Conservation (phyloP, 2,888 invertebrate species). For the Epistrophe eligans region DNA sequence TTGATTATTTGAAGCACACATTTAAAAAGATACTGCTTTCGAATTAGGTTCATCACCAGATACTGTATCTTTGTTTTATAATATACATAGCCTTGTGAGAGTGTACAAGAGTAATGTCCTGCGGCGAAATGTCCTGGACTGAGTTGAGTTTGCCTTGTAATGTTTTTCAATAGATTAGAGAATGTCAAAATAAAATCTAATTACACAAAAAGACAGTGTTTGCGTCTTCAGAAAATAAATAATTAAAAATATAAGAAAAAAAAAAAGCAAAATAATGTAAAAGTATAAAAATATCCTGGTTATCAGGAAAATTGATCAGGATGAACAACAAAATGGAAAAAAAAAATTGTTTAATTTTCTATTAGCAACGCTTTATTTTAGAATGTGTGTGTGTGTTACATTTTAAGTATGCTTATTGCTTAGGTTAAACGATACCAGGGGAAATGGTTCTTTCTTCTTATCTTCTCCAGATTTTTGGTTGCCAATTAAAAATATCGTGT, state of each 20-base stretch:
- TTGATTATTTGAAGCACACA: constrained; percentile 24
- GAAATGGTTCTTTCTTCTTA: too few species aligned
- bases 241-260: constrained; percentile 19
- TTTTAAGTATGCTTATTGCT: background rate
- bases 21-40: constrained; percentile 41
- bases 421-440: background rate
- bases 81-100: background rate
- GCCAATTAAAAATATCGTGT: too few species aligned
- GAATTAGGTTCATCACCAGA: constrained; percentile 52
- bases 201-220: constrained; percentile 60
- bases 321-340: background rate
- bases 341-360: background rate
- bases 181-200: constrained; percentile 74
- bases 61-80: constrained; percentile 16
- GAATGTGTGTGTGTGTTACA: background rate
- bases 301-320: constrained; percentile 22
- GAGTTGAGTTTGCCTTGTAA: constrained; percentile 32
- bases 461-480: too few species aligned
- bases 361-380: background rate
- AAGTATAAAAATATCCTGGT: background rate
- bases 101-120: constrained; percentile 38
- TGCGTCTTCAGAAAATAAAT: constrained; percentile 43
- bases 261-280: constrained; percentile 15
- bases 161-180: constrained; percentile 67
- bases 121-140: background rate